phyloP scores from a whole-genome alignment of 2,113 vertebrate genomes.

The Eolophus roseicapilla region DNA sequence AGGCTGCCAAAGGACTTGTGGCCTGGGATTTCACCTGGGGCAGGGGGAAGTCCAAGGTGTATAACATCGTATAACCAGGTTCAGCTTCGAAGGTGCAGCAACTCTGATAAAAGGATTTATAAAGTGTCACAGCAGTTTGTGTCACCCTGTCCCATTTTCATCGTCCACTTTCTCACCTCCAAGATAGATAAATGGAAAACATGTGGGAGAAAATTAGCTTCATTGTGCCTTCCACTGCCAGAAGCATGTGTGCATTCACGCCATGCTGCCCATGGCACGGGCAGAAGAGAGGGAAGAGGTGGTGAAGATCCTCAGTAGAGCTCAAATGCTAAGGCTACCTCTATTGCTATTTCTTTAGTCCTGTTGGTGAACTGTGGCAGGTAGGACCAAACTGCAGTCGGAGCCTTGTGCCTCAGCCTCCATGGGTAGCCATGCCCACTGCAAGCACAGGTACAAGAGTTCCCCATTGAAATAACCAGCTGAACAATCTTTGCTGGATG shows the following conservation, averaged over 20 bases:
- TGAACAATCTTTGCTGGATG: background rate
- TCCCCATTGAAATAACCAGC: background rate
- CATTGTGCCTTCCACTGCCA: background rate
- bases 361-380: background rate
- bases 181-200: background rate
- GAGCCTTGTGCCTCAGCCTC: background rate
- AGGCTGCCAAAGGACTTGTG: background rate
- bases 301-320: background rate
- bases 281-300: background rate
- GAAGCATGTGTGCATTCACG: background rate
- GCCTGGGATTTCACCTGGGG: background rate
- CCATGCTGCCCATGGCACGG: background rate
- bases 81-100: accelerated
- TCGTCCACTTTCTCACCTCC: background rate
- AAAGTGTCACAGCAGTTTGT: background rate
- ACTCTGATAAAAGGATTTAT: background rate
- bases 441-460: background rate
- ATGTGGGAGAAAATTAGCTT: background rate
- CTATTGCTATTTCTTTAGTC: background rate
- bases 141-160: background rate
- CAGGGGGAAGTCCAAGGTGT: background rate
- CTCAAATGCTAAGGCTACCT: background rate
- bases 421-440: accelerated
- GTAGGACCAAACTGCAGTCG: background rate
- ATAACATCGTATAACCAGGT: background rate